Percentiles rank a stretch among this genome's conserved stretches.
These are phyloP conservation scores for Lacanobia wlatinum DNA, from an alignment of 2,888 invertebrate genomes.

Conservation along the genomic window DNA sequence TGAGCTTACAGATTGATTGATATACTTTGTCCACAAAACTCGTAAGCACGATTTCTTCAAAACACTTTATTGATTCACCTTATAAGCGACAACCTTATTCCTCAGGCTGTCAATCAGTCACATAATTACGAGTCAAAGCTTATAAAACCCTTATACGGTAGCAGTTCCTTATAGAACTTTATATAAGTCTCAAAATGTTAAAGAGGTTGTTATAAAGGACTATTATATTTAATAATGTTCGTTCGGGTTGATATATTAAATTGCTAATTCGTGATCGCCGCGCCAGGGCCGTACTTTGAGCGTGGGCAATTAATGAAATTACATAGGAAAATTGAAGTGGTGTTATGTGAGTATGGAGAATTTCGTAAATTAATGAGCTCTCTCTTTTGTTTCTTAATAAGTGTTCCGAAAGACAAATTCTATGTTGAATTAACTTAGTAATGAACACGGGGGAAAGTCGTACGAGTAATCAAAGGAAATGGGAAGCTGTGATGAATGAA, in stretches of 20 bases:
- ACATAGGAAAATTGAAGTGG: conserved; percentile 34
- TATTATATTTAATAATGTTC: conserved; percentile 65
- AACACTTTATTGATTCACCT: conserved; percentile 30
- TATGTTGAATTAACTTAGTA: conserved; percentile 51
- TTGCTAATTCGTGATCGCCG: conserved; percentile 41
- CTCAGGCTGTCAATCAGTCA: conserved; percentile 58
- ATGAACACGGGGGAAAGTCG: conserved; percentile 32
- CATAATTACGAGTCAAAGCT: conserved; percentile 58
- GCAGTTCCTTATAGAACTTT: conserved; percentile 35
- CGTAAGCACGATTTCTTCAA: conserved; percentile 17
- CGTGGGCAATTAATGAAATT: conserved; percentile 29
- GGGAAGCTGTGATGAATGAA: conserved; percentile 37
- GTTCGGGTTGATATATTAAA: conserved; percentile 47
- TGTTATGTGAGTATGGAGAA: conserved; percentile 34
- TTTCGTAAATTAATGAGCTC: conserved; percentile 49
- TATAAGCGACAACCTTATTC: conserved; percentile 40
- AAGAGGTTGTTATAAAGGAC: conserved; percentile 60
- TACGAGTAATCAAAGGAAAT: conserved; percentile 49
- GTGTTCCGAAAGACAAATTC: conserved; percentile 35
- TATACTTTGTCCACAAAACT: conserved; percentile 23
- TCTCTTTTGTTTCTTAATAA: conserved; percentile 49
- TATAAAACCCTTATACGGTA: conserved; percentile 44
- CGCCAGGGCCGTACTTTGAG: conserved; percentile 35
- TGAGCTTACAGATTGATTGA: conserved; percentile 26
- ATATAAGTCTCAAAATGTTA: conserved; percentile 54